Conservation (phyloP, 2,888 invertebrate genomes). For the Boloria selene region DNA sequence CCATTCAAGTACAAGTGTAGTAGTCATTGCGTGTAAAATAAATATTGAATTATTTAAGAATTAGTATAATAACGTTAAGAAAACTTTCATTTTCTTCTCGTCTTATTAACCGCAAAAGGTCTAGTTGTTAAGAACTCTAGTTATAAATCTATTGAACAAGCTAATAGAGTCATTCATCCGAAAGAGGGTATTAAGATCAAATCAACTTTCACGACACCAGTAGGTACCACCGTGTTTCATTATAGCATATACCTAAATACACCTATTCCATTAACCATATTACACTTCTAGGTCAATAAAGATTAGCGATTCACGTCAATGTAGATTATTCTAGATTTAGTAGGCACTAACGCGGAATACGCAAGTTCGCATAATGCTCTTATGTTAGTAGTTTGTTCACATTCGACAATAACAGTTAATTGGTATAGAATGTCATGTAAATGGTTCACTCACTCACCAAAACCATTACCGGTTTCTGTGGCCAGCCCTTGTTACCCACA, state of each 20-base stretch:
- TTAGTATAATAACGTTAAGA: too few species aligned
- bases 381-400: conserved; percentile 57
- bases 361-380: conserved; percentile 22
- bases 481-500: conserved; percentile 74
- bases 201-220: conserved; percentile 34
- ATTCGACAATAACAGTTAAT: conserved; percentile 52
- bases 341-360: conserved; percentile 25
- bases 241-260: conserved; percentile 19
- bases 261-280: conserved; percentile 25
- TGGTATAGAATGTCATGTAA: conserved; percentile 54
- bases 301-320: conserved; percentile 29
- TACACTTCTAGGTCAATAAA: conserved; percentile 31
- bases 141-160: conserved; percentile 12
- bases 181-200: conserved; percentile 37
- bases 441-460: conserved; percentile 73
- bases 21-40: conserved; percentile 15
- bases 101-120: too few species aligned
- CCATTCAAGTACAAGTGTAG: conserved; percentile 10
- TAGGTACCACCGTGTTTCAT: conserved; percentile 18
- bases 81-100: too few species aligned
- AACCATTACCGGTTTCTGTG: conserved; percentile 63
- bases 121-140: neutral
- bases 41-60: too few species aligned
- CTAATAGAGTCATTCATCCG: conserved; percentile 28
- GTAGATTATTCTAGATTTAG: conserved; percentile 28